These are phyloP conservation scores for Chaetodon trifascialis DNA, from an alignment of 2,113 vertebrate genomes.

Conservation along the genomic window DNA sequence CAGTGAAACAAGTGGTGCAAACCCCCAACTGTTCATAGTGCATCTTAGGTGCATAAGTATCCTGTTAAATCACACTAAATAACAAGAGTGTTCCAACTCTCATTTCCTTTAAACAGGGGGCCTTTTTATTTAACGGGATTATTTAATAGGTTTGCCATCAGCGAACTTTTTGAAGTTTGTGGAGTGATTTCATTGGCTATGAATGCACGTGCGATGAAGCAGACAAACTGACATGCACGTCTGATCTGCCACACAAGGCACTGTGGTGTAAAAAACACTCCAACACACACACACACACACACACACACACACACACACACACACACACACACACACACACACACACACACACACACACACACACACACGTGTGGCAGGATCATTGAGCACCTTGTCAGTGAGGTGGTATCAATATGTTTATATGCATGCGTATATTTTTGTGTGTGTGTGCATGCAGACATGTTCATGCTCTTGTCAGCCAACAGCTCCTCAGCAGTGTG, in stretches of 20 bases:
- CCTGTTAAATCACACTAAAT: constrained; percentile 7
- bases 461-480: constrained; percentile 65
- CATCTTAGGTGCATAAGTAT: constrained; percentile 12
- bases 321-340: too few relatives aligned
- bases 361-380: too few relatives aligned
- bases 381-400: constrained; percentile 66
- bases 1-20: neutral
- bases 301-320: too few relatives aligned
- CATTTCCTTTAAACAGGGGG: neutral
- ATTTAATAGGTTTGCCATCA: constrained; percentile 29
- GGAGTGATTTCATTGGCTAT: constrained; percentile 59
- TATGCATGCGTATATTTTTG: constrained; percentile 8
- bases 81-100: constrained; percentile 2
- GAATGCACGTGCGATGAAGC: constrained; percentile 40
- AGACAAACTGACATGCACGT: constrained; percentile 53
- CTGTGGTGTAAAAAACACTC: constrained; percentile 20
- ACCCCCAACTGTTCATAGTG: constrained; percentile 1
- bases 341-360: too few relatives aligned
- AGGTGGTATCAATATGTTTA: constrained; percentile 57
- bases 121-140: constrained; percentile 26
- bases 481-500: constrained; percentile 72
- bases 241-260: too few relatives aligned
- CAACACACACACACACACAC: constrained; percentile 24
- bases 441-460: constrained; percentile 30
- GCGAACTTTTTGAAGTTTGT: constrained; percentile 3